phyloP scores from a whole-genome alignment of 1,140 invertebrate genomes.

The Cyrtorhinus lividipennis region DNA sequence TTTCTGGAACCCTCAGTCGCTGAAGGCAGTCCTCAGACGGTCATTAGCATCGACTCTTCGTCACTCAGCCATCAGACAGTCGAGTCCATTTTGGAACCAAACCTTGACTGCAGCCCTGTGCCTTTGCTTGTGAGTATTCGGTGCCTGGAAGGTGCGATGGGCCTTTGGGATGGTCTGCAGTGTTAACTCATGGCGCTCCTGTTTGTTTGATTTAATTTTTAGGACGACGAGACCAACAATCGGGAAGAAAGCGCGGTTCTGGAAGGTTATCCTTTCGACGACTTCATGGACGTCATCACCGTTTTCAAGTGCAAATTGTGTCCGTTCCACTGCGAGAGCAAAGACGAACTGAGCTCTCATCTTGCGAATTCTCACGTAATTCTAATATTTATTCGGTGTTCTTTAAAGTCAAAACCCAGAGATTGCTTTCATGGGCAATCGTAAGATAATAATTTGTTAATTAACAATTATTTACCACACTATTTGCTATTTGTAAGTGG shows the following conservation, averaged over 20 bases:
- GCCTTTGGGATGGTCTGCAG: no score
- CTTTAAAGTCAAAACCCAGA: no score
- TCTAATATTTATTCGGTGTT: no score
- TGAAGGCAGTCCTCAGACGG: slow-evolving; percentile 1
- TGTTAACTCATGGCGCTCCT: no score
- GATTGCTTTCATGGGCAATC: no score
- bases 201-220: no score
- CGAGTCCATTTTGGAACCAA: neutral
- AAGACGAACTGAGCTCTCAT: slow-evolving; percentile 1
- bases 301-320: slow-evolving; percentile 16
- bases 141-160: no score
- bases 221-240: no score
- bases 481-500: no score
- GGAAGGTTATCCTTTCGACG: slow-evolving; percentile 3
- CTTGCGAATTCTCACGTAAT: neutral
- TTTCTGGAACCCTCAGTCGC: neutral
- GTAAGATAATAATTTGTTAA: no score
- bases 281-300: neutral
- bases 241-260: no score
- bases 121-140: neutral
- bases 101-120: slow-evolving; percentile 1
- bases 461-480: no score
- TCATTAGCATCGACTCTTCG: slow-evolving; percentile 2
- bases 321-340: neutral
- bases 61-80: neutral